phyloP scores from a whole-genome alignment of 2,113 vertebrate species.

The Cyprinodon tularosa region DNA sequence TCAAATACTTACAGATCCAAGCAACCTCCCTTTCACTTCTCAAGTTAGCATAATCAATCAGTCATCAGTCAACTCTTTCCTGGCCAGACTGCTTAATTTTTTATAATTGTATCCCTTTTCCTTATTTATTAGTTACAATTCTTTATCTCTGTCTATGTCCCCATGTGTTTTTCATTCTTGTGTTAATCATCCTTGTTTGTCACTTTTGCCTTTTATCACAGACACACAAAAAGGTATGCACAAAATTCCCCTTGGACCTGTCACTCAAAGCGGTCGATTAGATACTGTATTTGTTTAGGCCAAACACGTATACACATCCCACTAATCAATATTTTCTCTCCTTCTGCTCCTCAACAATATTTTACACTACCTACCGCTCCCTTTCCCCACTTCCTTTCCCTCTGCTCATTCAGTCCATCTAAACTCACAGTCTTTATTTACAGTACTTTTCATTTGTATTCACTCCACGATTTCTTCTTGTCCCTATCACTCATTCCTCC shows the following conservation, averaged over 20 bases:
- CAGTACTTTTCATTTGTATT: slow-evolving; percentile 28
- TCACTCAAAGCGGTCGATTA: slow-evolving; percentile 66
- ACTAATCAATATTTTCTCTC: slow-evolving; percentile 77
- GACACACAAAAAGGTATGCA: not conserved
- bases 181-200: slow-evolving; percentile 28
- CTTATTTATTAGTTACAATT: slow-evolving; percentile 52
- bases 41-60: too few relatives aligned
- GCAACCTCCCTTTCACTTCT: too few relatives aligned
- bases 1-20: too few relatives aligned
- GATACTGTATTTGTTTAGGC: slow-evolving; percentile 73
- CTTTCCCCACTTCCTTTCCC: slow-evolving; percentile 30
- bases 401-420: slow-evolving; percentile 14
- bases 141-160: slow-evolving; percentile 53
- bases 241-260: slow-evolving; percentile 26
- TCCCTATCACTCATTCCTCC: slow-evolving; percentile 19
- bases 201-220: not conserved
- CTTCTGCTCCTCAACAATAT: slow-evolving; percentile 72
- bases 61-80: too few relatives aligned
- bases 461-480: slow-evolving; percentile 29
- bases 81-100: slow-evolving; percentile 22
- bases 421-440: slow-evolving; percentile 51
- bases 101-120: slow-evolving; percentile 69
- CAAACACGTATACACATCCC: slow-evolving; percentile 74
- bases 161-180: slow-evolving; percentile 51
- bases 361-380: slow-evolving; percentile 51